Base-by-base conservation (phyloP, 1,140 invertebrate species). In the Drosophila sp. region DNA sequence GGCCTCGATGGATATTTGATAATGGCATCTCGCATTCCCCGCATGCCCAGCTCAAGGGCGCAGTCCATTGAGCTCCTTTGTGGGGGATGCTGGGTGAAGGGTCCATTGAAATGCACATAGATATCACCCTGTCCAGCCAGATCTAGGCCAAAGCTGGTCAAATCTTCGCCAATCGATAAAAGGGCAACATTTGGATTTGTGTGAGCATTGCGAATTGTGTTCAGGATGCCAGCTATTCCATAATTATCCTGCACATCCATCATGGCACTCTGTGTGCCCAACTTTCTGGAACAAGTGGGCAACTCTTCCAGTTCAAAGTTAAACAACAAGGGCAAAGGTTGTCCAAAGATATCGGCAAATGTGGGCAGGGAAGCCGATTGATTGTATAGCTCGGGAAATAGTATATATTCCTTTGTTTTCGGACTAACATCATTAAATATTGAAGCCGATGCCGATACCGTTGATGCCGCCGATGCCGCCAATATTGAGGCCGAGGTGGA, bases 71-170 rank as follows among this genome's bases (percentile, higher is more conserved):
- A 71, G 40, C 38, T 87, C 7, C 83, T 70, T 0, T 57, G 61
- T 0, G 83, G 66, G 5, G 84, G 70, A 5, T 83, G 66, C 33
- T 56, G 67, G 23, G 83, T 87, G 3, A 87, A 79, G 5, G 83
- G 83, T 3, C 83, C 84, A 60, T 87, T 87, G 47, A 87, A 89
- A 23, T 87, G 76, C 4, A 87, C 84, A 55, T 87, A 89, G 50
- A 87, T 87, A 27, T 87, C 83, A 4, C 79, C 83, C 27, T 77
- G 72, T 33, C 76, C 67, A 11, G 79, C 62, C 70, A 87, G n/a
- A 33, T 87, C 84, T 30, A 87, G 41, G 2, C 83, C 83, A 8
- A 61, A 83, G 6, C 62, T 71, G 55, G 83, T 83, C 27, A 87
- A 63, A 44, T 87, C 83, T 44, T 87, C 83, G 33, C 83, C 83